Evolutionary conservation across 2,888 invertebrate species (phyloP), one percentile per base, ranked within the genome.

Genomic region (Magallana nippona): DNA sequence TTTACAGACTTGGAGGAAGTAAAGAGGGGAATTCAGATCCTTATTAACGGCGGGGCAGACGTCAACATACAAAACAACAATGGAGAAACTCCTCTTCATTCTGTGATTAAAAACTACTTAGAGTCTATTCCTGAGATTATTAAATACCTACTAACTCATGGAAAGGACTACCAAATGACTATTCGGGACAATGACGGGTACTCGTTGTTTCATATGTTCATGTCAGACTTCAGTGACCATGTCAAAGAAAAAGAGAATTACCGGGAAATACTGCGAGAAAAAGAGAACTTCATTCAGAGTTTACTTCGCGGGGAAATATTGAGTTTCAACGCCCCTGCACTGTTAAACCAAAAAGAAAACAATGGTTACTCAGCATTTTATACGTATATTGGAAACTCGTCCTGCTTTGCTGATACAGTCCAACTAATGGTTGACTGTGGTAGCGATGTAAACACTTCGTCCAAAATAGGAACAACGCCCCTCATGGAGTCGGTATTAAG

Each of bases 291-390:
- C 19, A 60, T 84, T 15, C 22, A 78, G 19, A 13, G 55, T 56
- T 83, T 80, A 44, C 15, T 83, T 17, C 22, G 8, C 10, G 81
- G 83, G 2, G 44, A 58, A 77, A 58, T 83, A 22, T n/a, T 55
- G 13, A 19, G 32, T 2, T n/a, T 58, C 5, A 44, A 57, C 10
- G 13, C 58, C 10, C 17, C 22, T 44, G 55, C 17, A 10, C 44
- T 83, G 13, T 27, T 86, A 71, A 84, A 84, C 55, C 77, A 79
- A 10, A 84, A 79, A 55, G 55, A 84, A 17, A 83, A 17, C 5
- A 78, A 78, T 11, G 86, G 84, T 5, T 83, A 78, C 79, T 84
- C 86, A 58, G 83, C 86, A 27, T 86, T 86, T 32, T 62, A 81
- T 17, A 86, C 86, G 10, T 86, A 86, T 55, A 55, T 83, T 10